Conservation (phyloP, 1,140 invertebrate species). For the Formica exsecta region DNA sequence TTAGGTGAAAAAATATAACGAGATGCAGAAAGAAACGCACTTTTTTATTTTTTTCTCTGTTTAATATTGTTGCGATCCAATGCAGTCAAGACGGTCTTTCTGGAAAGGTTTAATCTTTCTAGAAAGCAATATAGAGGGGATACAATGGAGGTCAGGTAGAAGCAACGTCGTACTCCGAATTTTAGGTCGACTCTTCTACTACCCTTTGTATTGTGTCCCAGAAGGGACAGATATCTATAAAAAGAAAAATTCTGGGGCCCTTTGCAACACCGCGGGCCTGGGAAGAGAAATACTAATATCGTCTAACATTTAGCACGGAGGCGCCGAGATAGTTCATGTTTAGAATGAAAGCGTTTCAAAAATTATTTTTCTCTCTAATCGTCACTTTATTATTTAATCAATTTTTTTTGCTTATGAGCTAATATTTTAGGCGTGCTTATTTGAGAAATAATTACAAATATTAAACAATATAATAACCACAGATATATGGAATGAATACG, state of each 20-base stretch:
- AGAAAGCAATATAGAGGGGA: neutral
- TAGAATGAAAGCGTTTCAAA: neutral
- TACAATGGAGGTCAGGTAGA: neutral
- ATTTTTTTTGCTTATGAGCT: neutral
- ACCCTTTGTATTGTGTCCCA: neutral
- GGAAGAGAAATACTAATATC: neutral
- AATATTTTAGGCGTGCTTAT: neutral
- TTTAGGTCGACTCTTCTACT: slow-evolving; percentile 1
- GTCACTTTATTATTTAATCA: neutral
- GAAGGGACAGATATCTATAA: slow-evolving; percentile 14
- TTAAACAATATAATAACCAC: neutral
- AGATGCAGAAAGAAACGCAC: neutral
- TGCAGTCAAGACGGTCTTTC: neutral
- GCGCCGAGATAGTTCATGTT: neutral
- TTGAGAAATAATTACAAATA: neutral
- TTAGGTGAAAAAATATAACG: neutral
- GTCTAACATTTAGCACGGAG: neutral
- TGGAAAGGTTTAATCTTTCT: slow-evolving; percentile 6
- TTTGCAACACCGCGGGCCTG: neutral
- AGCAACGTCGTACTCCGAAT: neutral
- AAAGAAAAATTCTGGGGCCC: neutral
- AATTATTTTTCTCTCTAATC: neutral
- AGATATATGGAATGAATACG: neutral
- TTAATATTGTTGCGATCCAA: neutral
- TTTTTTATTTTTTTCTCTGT: neutral